A percentile compares a stretch with the other conserved stretches of the same genome.
These are phyloP conservation scores for Eupithecia inturbata DNA, from an alignment of 2,888 invertebrate species.

Conservation along the genomic window DNA sequence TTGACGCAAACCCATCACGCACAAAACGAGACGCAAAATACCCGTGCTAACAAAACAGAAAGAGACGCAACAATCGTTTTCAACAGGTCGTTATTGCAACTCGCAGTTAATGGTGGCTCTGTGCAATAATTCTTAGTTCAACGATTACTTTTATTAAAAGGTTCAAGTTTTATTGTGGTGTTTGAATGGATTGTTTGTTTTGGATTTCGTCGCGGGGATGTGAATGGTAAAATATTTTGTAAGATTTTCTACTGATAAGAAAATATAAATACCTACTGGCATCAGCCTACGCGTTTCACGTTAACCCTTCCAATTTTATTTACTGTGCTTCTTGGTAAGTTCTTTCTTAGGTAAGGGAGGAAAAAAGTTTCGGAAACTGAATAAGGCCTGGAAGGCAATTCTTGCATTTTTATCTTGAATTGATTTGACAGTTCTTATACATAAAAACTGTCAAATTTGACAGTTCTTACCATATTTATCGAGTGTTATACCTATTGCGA, in stretches of 20 bases:
- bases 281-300: background rate
- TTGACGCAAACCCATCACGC: slow-evolving; percentile 51
- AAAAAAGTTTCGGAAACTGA: background rate
- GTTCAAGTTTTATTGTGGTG: slow-evolving; percentile 62
- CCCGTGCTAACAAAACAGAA: slow-evolving; percentile 58
- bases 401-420: too few species aligned
- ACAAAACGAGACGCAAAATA: slow-evolving; percentile 66
- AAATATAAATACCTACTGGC: background rate
- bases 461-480: too few species aligned
- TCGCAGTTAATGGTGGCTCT: slow-evolving; percentile 77
- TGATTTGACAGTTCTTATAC: too few species aligned
- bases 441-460: too few species aligned
- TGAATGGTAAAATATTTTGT: slow-evolving; percentile 11
- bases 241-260: background rate
- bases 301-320: background rate
- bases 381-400: background rate
- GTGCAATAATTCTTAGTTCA: slow-evolving; percentile 73
- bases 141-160: slow-evolving; percentile 62
- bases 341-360: background rate
- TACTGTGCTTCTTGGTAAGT: background rate
- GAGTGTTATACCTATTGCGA: too few species aligned
- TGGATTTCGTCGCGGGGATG: slow-evolving; percentile 43
- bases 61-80: slow-evolving; percentile 71
- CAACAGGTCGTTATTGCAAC: slow-evolving; percentile 83
- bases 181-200: slow-evolving; percentile 47